Base-by-base conservation (phyloP, 2,113 vertebrate genomes). In the Leucopsar rothschildi region DNA sequence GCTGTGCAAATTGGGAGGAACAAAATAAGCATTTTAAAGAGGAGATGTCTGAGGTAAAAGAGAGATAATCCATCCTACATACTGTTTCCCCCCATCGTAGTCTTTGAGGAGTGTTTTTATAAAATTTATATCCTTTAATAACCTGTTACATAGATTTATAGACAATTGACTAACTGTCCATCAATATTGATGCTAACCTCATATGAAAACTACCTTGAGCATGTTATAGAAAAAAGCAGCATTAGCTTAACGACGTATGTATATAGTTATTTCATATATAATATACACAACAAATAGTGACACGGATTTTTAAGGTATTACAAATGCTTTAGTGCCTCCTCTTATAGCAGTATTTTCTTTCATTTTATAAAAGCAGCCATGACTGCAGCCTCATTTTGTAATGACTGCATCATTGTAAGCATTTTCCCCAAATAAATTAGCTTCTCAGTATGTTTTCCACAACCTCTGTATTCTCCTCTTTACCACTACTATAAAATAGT, bases 71-170 rank as follows among this genome's bases (percentile, higher is more conserved):
- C 59, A 33, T 18, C 21, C 27, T 64, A 28, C 6, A 9, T 39
- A 20, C 0, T 5, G 15, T 49, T 55, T 63, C 13, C 3, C 5
- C 18, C 14, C 15, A 16, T 2, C 53, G 4, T 12, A 68, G 28
- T n/a, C 27, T 95, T 87, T 82, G 44, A 79, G 25, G 8, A 71
- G 4, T 44, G 10, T 47, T 91, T 84, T 25, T 8, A 12, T 31
- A 40, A 16, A 61, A 59, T 15, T 66, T 68, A n/a, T 24, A 6
- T 50, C 9, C 6, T 79, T 80, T 33, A 73, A 37, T 77, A 73
- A 33, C 9, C 42, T 47, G 6, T 35, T 86, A 55, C 15, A 29
- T 28, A 44, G 23, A 61, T 77, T 70, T 92, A 35, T 55, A 93
- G 9, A 4, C 4, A 73, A 37, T 33, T 61, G 66, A 45, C 35